Evolutionary conservation across 23 tunicate genomes (phyloP), one percentile per base, ranked within the genome.

Genomic region (Styela clava): DNA sequence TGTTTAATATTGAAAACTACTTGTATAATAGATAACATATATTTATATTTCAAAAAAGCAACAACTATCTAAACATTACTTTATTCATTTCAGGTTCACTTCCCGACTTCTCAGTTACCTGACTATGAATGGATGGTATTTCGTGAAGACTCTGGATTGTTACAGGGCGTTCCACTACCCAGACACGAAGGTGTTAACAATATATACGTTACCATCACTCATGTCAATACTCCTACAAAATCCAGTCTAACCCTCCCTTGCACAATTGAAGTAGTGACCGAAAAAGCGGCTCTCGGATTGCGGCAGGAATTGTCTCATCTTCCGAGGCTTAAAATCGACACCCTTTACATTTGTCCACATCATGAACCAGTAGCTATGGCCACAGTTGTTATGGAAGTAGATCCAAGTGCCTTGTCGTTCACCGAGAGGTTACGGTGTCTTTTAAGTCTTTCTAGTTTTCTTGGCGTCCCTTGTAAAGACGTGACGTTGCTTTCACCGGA

Each of bases 141-240:
- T 52, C 2, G 63, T 0, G 82, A 89, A 29, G 62, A 37, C n/a
- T 52, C 78, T 3, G 31, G 62, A 21, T 69, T 35, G 19, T 36
- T 84, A 2, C 73, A 79, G 24, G 97, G 97, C 16, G 97, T 91
- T 34, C 97, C 97, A 30, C 33, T 91, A n/a, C 2, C 62, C 36
- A 29, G 51, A 1, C 83, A 86, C 52, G 65, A 5, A 31, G 90
- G 74, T 2, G 29, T 71, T 26, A 86, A 76, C 81, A 76, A 76
- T 12, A 16, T 76, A 12, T 52, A 76, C 30, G 24, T 76, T 21
- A 76, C n/a, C 18, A 76, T 76, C 23, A 21, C 52, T 19, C 24
- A 76, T 16, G 9, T 64, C 9, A 56, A 52, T 18, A 1, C 67
- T 24, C 2, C 27, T 5, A 16, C 78, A 0, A 19, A 31, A 73